Evolutionary conservation across 2,113 vertebrate species (phyloP), one percentile per base, ranked within the genome.

Genomic region (Bambusicola thoracicus): DNA sequence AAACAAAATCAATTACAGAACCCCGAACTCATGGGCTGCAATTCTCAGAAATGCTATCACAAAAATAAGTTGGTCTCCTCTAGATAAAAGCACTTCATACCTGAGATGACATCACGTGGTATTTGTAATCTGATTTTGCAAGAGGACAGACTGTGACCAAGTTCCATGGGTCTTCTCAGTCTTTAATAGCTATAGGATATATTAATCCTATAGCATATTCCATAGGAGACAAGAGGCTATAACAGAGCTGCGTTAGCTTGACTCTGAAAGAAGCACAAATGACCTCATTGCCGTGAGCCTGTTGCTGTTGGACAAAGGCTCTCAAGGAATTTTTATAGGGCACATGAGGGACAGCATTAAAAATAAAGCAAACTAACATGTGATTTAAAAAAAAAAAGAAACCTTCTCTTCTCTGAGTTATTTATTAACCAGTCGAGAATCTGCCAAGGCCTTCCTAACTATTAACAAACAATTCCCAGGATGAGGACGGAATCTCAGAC

Each of bases 401-500:
- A 78, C 8, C 24, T 65, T 68, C 70, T 51, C 30, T 80, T 72
- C 51, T 11, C 61, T 0, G 7, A 76, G 88, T 91, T 82, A 83
- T 58, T 92, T 75, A 96, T 97, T 97, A 90, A 94, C 66, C 20
- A 56, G 49, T 46, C 81, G 81, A 92, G 72, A 84, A 81, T 59
- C 53, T 63, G 51, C 55, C 81, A 81, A 92, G 73, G 66, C 70
- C 29, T 81, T 80, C 84, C 90, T 62, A 93, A 91, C 87, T 86
- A 90, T 91, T 93, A 96, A 83, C 68, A 93, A 95, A 44, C 38
- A 92, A 34, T 93, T 96, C 63, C 66, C 90, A 89, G 89, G 81
- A 79, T 8, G 93, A 93, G 72, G 74, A 77, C 67, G 89, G 13
- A 95, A 96, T 58, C 40, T 34, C 65, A 89, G 88, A 72, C 40